phyloP scores from a whole-genome alignment of 2,113 vertebrate species.

The Sminthopsis crassicaudata region DNA sequence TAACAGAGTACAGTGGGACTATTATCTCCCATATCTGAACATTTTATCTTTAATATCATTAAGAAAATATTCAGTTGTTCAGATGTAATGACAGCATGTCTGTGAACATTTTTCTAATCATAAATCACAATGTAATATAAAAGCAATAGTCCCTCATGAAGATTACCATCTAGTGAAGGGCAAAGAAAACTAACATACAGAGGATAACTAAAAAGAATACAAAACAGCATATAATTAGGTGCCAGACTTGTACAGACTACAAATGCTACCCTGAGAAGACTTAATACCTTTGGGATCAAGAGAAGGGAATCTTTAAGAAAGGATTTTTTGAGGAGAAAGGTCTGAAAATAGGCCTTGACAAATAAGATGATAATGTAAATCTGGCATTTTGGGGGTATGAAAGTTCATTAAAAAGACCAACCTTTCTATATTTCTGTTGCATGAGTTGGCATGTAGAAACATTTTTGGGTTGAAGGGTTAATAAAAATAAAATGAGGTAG shows the following conservation, averaged over 20 bases:
- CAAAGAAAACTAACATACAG: not conserved
- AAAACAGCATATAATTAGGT: not conserved
- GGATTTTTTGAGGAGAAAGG: not conserved
- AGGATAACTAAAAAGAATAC: not conserved
- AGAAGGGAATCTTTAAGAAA: not conserved
- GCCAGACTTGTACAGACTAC: not conserved
- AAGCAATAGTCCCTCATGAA: not conserved
- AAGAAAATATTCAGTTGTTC: not conserved
- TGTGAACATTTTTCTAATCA: not conserved
- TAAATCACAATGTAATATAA: not conserved
- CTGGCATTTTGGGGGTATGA: constrained; percentile 54
- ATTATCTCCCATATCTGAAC: not conserved
- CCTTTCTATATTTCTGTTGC: constrained; percentile 30
- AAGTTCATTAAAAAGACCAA: constrained; percentile 5
- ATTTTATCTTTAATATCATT: not conserved
- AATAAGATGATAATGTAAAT: not conserved
- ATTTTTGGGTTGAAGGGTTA: not conserved
- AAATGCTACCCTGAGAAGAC: not conserved
- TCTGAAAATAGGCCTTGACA: not conserved
- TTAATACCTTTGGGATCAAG: not conserved
- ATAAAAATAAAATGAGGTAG: not conserved
- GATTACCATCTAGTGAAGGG: not conserved
- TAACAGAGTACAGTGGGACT: not conserved
- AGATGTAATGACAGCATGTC: not conserved
- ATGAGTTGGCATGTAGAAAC: constrained; percentile 10